These are phyloP conservation scores for Platynereis dumerilii DNA, from an alignment of 2,888 invertebrate species.

Conservation along the genomic window DNA sequence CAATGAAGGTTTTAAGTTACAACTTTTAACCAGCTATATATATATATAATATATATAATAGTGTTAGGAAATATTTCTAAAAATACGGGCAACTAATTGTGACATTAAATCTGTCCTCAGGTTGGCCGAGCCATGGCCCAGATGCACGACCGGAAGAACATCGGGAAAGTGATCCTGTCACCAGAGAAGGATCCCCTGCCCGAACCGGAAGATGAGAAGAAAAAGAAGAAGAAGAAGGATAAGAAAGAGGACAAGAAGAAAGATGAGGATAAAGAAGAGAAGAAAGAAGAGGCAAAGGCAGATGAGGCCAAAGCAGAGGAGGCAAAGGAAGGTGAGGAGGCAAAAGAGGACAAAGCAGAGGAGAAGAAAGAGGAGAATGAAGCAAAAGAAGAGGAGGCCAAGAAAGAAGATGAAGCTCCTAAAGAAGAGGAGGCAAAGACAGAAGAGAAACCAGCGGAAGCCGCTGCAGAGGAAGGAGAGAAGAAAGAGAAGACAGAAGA, in stretches of 20 bases:
- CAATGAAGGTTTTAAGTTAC: too few species aligned
- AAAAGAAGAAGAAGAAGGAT: constrained; percentile 20
- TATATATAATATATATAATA: too few species aligned
- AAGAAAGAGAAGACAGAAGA: constrained; percentile 1
- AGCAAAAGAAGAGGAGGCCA: constrained; percentile 8
- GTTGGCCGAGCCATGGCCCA: constrained; percentile 34
- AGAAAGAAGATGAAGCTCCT: background rate
- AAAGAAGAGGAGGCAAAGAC: too few species aligned
- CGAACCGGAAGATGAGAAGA: constrained; percentile 20
- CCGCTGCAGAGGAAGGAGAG: constrained; percentile 1
- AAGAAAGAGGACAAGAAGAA: constrained; percentile 16
- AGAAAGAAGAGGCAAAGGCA: constrained; percentile 14
- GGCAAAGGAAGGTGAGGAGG: background rate
- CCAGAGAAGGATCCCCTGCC: constrained; percentile 28
- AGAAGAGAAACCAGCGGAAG: constrained; percentile 1
- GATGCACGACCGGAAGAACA: constrained; percentile 35
- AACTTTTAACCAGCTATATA: too few species aligned
- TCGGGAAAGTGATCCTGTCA: constrained; percentile 35
- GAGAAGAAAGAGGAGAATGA: background rate
- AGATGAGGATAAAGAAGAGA: constrained; percentile 10
- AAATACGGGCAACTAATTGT: too few species aligned
- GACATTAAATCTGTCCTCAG: too few species aligned
- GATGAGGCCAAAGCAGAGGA: constrained; percentile 5
- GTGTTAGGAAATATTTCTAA: too few species aligned
- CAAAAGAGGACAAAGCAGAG: background rate